Conservation (phyloP, 2,888 invertebrate species). For the Ctenicera cuprea region DNA sequence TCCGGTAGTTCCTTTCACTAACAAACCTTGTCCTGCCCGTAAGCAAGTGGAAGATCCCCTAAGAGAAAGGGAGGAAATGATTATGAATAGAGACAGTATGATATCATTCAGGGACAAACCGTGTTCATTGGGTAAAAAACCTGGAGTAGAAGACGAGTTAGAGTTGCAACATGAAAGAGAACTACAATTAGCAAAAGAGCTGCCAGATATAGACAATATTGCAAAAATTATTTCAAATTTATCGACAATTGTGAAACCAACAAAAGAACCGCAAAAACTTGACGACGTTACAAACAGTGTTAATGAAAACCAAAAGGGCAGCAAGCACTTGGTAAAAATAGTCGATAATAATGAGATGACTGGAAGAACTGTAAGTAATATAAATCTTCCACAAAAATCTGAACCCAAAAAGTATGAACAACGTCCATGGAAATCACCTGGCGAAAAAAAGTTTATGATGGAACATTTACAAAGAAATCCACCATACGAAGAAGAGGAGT, state of each 20-base stretch:
- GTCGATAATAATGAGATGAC: not conserved
- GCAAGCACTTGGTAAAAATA: not conserved
- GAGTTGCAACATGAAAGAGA: not conserved
- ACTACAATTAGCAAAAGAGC: not conserved
- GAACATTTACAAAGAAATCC: constrained; percentile 31
- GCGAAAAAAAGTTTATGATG: constrained; percentile 57
- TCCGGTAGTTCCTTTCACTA: not conserved
- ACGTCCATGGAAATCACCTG: constrained; percentile 55
- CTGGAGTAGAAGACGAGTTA: not conserved
- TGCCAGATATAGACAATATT: constrained; percentile 2
- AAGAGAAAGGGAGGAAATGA: constrained; percentile 1
- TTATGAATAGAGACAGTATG: not conserved
- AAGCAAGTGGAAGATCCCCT: not conserved
- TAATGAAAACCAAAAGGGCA: not conserved
- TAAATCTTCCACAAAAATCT: not conserved
- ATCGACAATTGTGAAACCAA: not conserved
- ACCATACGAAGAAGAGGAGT: constrained; percentile 13
- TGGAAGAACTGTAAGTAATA: too few species aligned
- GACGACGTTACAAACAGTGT: not conserved
- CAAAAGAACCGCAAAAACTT: too few species aligned
- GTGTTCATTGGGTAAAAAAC: not conserved
- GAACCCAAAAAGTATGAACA: constrained; percentile 16
- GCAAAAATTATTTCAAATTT: constrained; percentile 18
- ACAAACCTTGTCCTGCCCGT: not conserved
- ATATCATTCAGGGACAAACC: not conserved